phyloP scores from a whole-genome alignment of 2,888 invertebrate species.

The Ephialtes manifestator region DNA sequence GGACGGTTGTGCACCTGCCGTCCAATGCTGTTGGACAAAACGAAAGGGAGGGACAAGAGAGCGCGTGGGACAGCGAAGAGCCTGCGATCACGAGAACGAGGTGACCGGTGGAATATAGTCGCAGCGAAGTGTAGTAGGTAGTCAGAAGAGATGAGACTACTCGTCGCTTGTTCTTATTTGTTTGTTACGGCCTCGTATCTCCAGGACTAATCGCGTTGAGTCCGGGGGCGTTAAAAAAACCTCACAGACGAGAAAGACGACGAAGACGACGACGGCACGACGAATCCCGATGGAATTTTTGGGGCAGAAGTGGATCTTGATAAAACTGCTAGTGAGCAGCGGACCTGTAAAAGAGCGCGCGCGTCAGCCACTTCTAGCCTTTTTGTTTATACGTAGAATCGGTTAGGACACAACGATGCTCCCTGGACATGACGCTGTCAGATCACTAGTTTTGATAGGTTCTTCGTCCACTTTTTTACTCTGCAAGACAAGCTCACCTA shows the following conservation, averaged over 20 bases:
- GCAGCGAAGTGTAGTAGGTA: slow-evolving; percentile 36
- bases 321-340: slow-evolving; percentile 71
- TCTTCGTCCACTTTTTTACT: slow-evolving; percentile 17
- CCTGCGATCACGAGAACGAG: slow-evolving; percentile 44
- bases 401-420: slow-evolving; percentile 71
- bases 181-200: slow-evolving; percentile 83
- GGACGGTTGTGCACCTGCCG: slow-evolving; percentile 78
- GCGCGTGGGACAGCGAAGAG: slow-evolving; percentile 56
- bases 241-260: slow-evolving; percentile 37
- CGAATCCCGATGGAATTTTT: slow-evolving; percentile 82
- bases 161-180: slow-evolving; percentile 79
- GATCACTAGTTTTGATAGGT: slow-evolving; percentile 74
- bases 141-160: slow-evolving; percentile 68
- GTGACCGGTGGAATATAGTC: slow-evolving; percentile 30
- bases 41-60: slow-evolving; percentile 47
- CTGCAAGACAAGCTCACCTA: slow-evolving; percentile 22
- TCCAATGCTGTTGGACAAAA: slow-evolving; percentile 26
- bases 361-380: slow-evolving; percentile 54
- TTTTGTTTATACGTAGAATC: slow-evolving; percentile 70
- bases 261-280: slow-evolving; percentile 71
- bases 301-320: slow-evolving; percentile 80
- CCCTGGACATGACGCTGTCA: slow-evolving; percentile 68
- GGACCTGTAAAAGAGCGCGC: slow-evolving; percentile 36
- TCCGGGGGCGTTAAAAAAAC: slow-evolving; percentile 67
- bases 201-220: slow-evolving; percentile 79